phyloP scores from a whole-genome alignment of 2,888 invertebrate species.

The Laothoe populi region DNA sequence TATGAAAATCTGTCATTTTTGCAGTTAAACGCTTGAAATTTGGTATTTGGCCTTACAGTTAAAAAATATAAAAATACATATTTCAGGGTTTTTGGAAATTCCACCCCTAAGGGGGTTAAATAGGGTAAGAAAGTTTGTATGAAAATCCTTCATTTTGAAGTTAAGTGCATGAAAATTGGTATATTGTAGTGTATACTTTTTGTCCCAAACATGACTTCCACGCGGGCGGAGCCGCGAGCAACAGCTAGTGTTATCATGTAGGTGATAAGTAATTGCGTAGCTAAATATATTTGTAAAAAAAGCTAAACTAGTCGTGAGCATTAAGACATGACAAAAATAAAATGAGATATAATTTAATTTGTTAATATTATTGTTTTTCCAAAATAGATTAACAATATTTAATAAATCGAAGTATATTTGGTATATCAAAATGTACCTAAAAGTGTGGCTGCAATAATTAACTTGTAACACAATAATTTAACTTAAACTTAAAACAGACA shows the following conservation, averaged over 20 bases:
- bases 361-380: not conserved
- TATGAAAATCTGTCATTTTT: no score
- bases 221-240: no score
- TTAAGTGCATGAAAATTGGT: no score
- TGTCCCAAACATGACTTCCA: no score
- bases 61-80: no score
- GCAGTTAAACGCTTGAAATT: no score
- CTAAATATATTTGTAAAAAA: not conserved
- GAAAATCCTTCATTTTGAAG: no score
- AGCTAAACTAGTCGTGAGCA: not conserved
- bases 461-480: slow-evolving; percentile 9
- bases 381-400: not conserved
- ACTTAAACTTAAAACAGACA: slow-evolving; percentile 5
- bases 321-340: not conserved
- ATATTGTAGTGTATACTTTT: no score
- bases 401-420: not conserved
- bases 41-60: no score
- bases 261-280: not conserved
- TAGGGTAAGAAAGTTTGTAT: no score
- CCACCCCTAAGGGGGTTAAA: no score
- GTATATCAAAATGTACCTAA: not conserved
- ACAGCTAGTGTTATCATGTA: not conserved
- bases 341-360: not conserved
- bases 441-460: slow-evolving; percentile 1
- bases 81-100: no score